Evolutionary conservation across 2,797 vertebrate species (phyloP), one percentile per base, ranked within the genome.

Genomic region (Onychomys torridus): DNA sequence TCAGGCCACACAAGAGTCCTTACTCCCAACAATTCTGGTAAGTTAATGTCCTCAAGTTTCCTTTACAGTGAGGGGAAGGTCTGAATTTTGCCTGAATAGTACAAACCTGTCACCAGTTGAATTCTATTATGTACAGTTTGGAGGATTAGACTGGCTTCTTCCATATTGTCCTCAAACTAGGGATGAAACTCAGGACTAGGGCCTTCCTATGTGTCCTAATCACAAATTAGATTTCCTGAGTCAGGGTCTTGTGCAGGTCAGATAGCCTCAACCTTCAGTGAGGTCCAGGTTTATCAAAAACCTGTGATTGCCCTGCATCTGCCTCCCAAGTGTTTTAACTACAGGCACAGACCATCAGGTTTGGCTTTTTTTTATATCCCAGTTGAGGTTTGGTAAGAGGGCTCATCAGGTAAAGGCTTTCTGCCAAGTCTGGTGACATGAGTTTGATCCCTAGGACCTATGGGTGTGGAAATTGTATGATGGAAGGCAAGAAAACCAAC

Each of bases 21-120:
- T 34, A 96, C 97, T 1, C 92, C 98, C 21, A 95, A 34, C 27
- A 86, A 87, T 95, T 96, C 92, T 90, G 97, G 98, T 98, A 91
- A 97, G 96, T 96, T 88, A 79, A 49, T 65, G 23, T 55, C 57
- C n/a, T 76, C 29, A 49, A 63, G 25, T 92, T 94, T 95, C 59
- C 92, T 91, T 88, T 59, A 63, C 40, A 93, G 17, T 93, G 29
- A 89, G 78, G 73, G 37, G 34, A 92, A 61, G 27, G 37, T 55
- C 85, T 93, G 57, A 14, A 73, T 96, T 94, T 94, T 95, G 17
- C 76, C 61, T 94, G n/a, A 77, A 29, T 83, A 79, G 43, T 55
- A 8, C 43, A 86, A n/a, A n/a, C 43, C 32, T 90, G 8, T 95
- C 61, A 96, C 55, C 43, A 27, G 34, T 63, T 2, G 10, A 89